Evolutionary conservation across 1,140 invertebrate genomes (phyloP), one percentile per base, ranked within the genome.

Genomic region (Araneus ventricosus): DNA sequence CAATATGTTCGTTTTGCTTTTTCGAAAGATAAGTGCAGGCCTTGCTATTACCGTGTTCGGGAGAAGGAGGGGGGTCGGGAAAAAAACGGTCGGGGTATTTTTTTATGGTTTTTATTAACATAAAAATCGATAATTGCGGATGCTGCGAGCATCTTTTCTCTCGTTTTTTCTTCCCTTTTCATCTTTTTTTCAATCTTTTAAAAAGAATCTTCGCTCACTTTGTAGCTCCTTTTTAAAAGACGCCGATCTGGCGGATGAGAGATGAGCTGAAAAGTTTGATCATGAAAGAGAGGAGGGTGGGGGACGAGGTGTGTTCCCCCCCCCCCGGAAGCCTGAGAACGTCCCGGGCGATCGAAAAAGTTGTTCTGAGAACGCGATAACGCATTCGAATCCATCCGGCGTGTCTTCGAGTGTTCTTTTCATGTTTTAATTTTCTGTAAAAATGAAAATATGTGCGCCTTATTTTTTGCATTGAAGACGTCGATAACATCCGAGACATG

Each of bases 1-100:
- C 80, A 84, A 30, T 84, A 52, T 41, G 80, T 84, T 84, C 80
- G 80, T 84, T 82, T 84, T 52, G 39, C 80, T 84, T 84, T n/a
- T 84, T 45, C 14, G 27, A 20, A 84, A 84, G 80, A 84, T 84
- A 84, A 84, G 80, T 84, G 80, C 45, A 84, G 39, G 14, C 24
- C 45, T 45, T 52, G 39, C 39, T 82, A 27, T 82, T 52, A 82
- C 41, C 22, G 39, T 52, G 39, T 8, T 20, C 5, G 7, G 30
- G 10, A 52, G 41, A 30, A 70, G 17, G 34, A 75, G 22, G 6
- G 20, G 1, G 4, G 24, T 10, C 14, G 17, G 52, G 8, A 0
- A 22, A 22, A 37, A 37, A 75, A 17, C 30, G 34, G 1, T 2
- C 30, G n/a, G 5, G 30, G 20, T 10, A 75, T 37, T 20, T 75